Conservation (phyloP, 1,140 invertebrate species). For the Saccostrea echinata region DNA sequence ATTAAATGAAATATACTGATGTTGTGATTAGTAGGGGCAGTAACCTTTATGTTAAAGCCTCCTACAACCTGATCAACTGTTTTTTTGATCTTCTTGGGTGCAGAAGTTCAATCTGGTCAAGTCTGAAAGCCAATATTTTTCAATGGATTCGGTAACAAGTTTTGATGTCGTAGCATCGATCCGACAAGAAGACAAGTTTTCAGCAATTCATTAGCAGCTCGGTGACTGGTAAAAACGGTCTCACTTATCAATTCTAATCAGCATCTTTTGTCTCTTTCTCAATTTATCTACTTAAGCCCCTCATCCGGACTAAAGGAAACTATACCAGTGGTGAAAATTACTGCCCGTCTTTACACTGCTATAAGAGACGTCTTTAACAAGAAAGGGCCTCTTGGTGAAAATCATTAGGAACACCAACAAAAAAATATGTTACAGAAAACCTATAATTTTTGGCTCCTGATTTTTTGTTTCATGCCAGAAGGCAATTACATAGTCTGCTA, state of each 20-base stretch:
- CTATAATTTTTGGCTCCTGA: not conserved
- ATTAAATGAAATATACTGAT: too few species aligned
- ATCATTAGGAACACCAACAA: not conserved
- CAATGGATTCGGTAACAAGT: not conserved
- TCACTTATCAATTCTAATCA: slow-evolving; percentile 20
- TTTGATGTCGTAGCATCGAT: not conserved
- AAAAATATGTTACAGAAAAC: not conserved
- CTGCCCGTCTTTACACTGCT: not conserved
- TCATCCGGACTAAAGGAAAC: not conserved
- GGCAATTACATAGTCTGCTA: slow-evolving; percentile 8
- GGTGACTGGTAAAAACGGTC: not conserved
- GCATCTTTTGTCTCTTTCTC: slow-evolving; percentile 20
- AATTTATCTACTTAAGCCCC: slow-evolving; percentile 28
- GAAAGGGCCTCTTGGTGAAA: not conserved
- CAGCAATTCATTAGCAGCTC: not conserved
- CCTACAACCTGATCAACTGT: too few species aligned
- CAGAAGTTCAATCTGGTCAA: not conserved
- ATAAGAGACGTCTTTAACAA: not conserved
- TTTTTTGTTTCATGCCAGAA: slow-evolving; percentile 23
- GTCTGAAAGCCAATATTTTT: slow-evolving; percentile 1
- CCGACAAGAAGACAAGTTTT: not conserved
- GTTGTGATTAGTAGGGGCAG: too few species aligned
- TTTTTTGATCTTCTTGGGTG: too few species aligned
- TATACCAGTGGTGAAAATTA: not conserved
- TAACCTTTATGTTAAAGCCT: too few species aligned